Conservation (phyloP, 2,888 invertebrate genomes). For the Rhamnusium bicolor region DNA sequence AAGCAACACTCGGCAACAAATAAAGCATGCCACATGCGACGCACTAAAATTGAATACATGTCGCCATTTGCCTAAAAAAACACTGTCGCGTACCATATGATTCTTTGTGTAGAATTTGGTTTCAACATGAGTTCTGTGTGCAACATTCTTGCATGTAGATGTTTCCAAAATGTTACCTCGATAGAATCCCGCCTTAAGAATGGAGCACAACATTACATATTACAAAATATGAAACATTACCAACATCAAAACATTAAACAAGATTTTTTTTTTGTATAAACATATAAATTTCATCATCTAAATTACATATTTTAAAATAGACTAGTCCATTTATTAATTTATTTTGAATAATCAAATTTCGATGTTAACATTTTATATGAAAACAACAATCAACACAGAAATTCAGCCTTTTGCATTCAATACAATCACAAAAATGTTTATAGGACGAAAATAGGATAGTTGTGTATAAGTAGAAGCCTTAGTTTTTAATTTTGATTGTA, state of each 20-base stretch:
- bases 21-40: no score
- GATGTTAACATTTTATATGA: constrained; percentile 27
- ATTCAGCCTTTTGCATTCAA: constrained; percentile 32
- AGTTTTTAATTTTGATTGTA: constrained; percentile 11
- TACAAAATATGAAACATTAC: not conserved
- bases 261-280: constrained; percentile 6
- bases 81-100: no score
- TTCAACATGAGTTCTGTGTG: no score
- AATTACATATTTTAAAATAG: constrained; percentile 11
- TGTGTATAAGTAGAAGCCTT: not conserved
- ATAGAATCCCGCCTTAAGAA: no score
- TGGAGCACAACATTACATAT: not conserved
- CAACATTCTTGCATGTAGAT: no score
- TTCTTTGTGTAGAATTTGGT: no score
- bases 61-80: no score
- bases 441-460: constrained; percentile 5
- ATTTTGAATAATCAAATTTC: constrained; percentile 16
- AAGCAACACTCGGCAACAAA: no score
- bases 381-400: constrained; percentile 35
- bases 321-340: not conserved
- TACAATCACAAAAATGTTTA: constrained; percentile 28
- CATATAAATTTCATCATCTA: constrained; percentile 6
- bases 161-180: no score
- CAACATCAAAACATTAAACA: constrained; percentile 11
- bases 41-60: no score